These are phyloP conservation scores for Astyanax mexicanus DNA, from an alignment of 2,797 vertebrate genomes.

Conservation along the genomic window DNA sequence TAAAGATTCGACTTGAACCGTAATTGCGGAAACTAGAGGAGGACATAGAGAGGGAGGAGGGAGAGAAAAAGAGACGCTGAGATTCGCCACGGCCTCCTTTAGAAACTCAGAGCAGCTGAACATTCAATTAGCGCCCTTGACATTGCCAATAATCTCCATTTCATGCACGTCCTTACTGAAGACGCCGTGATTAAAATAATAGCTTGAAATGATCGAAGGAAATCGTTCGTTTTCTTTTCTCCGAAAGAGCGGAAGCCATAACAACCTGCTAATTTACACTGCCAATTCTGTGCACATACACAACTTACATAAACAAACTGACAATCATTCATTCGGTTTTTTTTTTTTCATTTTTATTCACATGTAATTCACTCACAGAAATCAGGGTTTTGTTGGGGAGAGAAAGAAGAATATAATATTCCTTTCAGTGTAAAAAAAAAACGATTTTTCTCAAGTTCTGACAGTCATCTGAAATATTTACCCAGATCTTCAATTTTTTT, in stretches of 20 bases:
- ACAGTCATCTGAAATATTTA: neutral
- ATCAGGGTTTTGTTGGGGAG: too few relatives aligned
- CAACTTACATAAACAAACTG: too few relatives aligned
- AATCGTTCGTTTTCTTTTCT: slow-evolving; percentile 59
- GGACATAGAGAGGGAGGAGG: slow-evolving; percentile 62
- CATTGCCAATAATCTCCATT: slow-evolving; percentile 83
- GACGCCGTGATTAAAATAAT: slow-evolving; percentile 77
- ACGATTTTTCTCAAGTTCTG: neutral
- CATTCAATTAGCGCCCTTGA: slow-evolving; percentile 86
- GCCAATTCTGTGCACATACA: too few relatives aligned
- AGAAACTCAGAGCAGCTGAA: slow-evolving; percentile 81
- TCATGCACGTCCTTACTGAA: slow-evolving; percentile 74
- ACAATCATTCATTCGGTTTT: too few relatives aligned
- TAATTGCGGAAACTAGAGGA: slow-evolving; percentile 57
- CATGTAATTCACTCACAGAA: too few relatives aligned
- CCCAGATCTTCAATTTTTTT: neutral
- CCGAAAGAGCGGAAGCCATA: neutral
- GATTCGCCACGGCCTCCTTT: slow-evolving; percentile 71
- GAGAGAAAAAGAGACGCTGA: slow-evolving; percentile 65
- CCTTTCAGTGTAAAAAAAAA: too few relatives aligned
- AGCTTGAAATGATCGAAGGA: slow-evolving; percentile 78
- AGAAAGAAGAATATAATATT: too few relatives aligned
- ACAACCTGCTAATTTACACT: too few relatives aligned
- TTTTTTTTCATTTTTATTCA: too few relatives aligned
- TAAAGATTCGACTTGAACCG: slow-evolving; percentile 50